Conservation (phyloP, 2,797 vertebrate species). For the Fratercula arctica region DNA sequence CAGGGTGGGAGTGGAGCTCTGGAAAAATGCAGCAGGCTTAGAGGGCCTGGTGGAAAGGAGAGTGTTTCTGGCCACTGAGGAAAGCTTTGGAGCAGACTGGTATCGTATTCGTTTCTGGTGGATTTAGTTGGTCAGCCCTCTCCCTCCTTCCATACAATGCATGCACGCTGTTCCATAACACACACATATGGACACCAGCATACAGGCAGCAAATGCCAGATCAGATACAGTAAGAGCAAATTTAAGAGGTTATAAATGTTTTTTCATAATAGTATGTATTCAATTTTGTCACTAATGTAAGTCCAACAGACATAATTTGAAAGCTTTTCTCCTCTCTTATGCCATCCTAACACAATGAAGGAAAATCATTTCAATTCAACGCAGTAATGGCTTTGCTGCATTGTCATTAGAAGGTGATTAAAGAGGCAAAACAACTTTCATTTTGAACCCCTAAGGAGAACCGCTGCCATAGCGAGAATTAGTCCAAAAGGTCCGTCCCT, state of each 20-base stretch:
- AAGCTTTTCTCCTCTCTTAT: not conserved
- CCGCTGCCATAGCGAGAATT: not conserved
- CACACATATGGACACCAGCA: conserved; percentile 48
- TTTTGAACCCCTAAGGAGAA: not conserved
- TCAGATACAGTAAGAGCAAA: conserved; percentile 11
- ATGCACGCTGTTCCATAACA: not conserved
- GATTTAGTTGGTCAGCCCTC: conserved; percentile 2
- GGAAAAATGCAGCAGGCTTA: not conserved
- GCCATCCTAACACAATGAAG: not conserved
- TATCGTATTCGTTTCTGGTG: not conserved
- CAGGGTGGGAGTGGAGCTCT: not conserved
- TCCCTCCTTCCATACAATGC: not conserved
- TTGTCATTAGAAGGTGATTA: not conserved
- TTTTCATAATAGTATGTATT: not conserved
- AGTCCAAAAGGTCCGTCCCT: not conserved
- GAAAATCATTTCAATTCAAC: not conserved
- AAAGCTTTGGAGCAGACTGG: not conserved
- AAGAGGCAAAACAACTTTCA: not conserved
- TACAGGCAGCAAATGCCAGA: conserved; percentile 31
- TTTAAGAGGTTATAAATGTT: conserved; percentile 44
- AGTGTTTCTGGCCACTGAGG: not conserved
- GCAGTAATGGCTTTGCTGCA: not conserved
- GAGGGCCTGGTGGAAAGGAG: not conserved
- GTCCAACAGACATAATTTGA: not conserved
- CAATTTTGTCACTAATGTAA: not conserved